Percentiles rank a stretch among this genome's conserved stretches.
These are phyloP conservation scores for Leptobrachium ailaonicum DNA, from an alignment of 2,113 vertebrate genomes.

Conservation along the genomic window DNA sequence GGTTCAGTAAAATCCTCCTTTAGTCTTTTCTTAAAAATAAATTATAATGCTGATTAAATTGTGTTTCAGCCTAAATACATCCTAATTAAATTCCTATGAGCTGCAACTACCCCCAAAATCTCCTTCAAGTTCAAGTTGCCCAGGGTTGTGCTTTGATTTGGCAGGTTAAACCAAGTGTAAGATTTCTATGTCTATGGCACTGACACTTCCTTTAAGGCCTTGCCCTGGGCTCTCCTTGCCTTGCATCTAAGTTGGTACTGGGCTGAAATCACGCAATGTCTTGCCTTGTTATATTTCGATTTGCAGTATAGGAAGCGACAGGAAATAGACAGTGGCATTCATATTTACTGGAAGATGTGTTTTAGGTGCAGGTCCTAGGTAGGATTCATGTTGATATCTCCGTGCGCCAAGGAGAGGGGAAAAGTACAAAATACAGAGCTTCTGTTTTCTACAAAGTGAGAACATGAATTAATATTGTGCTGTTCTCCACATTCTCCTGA, in stretches of 20 bases:
- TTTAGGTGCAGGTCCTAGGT: background rate
- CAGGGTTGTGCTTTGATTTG: background rate
- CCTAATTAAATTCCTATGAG: too few species aligned
- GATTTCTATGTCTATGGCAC: background rate
- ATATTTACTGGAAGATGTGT: background rate
- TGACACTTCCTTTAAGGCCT: background rate
- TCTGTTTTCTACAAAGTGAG: too few species aligned
- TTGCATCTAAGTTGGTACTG: background rate
- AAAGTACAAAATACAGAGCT: too few species aligned
- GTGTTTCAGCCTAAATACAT: too few species aligned
- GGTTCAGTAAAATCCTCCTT: too few species aligned
- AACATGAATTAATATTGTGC: too few species aligned
- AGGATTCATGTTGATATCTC: background rate
- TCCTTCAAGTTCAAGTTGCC: background rate
- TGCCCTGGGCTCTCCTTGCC: background rate
- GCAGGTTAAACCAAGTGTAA: slow-evolving; percentile 29
- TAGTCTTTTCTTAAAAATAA: too few species aligned
- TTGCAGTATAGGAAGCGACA: background rate
- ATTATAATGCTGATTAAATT: too few species aligned
- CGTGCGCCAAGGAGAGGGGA: background rate
- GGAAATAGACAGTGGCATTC: background rate
- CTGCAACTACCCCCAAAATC: too few species aligned
- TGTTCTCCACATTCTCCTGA: too few species aligned
- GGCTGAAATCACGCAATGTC: background rate
- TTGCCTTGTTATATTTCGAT: slow-evolving; percentile 16